A percentile compares a stretch with the other conserved stretches of the same genome.
These are phyloP conservation scores for Callionymus lyra DNA, from an alignment of 2,113 vertebrate genomes.

Conservation along the genomic window DNA sequence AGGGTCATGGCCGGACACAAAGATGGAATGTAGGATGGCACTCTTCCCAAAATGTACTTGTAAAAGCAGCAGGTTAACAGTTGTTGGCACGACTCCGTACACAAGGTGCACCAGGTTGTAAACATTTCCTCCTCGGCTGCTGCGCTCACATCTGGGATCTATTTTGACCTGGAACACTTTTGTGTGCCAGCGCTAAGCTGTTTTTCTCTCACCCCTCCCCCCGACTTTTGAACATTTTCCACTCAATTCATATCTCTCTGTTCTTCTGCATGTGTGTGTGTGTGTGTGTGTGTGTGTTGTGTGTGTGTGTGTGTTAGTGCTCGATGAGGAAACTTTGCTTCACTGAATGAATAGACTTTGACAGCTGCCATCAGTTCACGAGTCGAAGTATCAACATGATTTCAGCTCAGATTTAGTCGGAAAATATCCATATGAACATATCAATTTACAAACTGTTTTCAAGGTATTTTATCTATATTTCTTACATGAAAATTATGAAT, in stretches of 20 bases:
- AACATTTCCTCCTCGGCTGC: conserved; percentile 41
- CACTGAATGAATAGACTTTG: no score
- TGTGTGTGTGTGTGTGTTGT: conserved; percentile 2
- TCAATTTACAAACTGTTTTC: no score
- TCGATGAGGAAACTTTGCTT: conserved; percentile 2
- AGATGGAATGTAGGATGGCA: no score
- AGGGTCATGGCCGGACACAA: no score
- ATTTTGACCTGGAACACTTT: conserved; percentile 46
- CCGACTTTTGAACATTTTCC: background rate
- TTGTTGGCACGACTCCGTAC: conserved; percentile 28
- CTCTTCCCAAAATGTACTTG: background rate
- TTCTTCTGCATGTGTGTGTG: conserved; percentile 5
- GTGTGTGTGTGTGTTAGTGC: background rate
- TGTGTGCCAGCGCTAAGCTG: conserved; percentile 30
- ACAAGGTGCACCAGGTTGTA: conserved; percentile 44
- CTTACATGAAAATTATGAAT: no score
- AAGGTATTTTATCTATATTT: no score
- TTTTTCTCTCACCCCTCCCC: conserved; percentile 7
- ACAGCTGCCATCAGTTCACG: no score
- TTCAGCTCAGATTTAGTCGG: no score
- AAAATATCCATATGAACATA: no score
- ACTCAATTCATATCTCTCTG: conserved; percentile 3
- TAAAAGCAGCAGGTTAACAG: conserved; percentile 6
- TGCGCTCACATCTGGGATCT: conserved; percentile 46
- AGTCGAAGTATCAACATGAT: no score